Evolutionary conservation across 2,888 invertebrate genomes (phyloP).

Genomic region (Oscheius myriophilus): DNA sequence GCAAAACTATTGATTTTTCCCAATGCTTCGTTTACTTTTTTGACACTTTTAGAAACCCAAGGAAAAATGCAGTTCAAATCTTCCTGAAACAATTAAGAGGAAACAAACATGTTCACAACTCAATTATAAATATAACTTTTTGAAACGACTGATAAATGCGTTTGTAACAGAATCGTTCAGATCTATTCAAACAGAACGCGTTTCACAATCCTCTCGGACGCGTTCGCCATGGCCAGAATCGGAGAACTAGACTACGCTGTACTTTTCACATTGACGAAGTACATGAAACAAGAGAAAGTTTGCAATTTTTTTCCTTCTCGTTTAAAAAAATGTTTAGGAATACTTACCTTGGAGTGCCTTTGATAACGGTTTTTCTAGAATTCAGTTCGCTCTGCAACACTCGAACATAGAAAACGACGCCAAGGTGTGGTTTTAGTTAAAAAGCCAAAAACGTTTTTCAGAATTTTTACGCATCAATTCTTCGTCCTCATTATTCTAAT

Average conservation of each 20-base stretch:
- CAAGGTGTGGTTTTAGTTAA: not conserved
- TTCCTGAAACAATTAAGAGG: too few relatives aligned
- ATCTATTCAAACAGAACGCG: constrained; percentile 6
- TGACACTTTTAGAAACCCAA: too few relatives aligned
- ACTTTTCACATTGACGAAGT: constrained; percentile 35
- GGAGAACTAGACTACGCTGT: constrained; percentile 40
- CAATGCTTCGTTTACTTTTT: too few relatives aligned
- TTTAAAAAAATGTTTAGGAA: not conserved
- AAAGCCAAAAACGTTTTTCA: not conserved
- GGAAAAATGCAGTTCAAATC: too few relatives aligned
- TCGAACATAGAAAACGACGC: not conserved
- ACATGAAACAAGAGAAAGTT: constrained; percentile 36
- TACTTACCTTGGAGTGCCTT: not conserved
- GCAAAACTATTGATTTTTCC: too few relatives aligned
- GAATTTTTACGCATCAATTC: constrained; percentile 1
- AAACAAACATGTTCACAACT: too few relatives aligned
- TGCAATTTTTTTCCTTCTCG: too few relatives aligned
- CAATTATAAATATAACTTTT: too few relatives aligned
- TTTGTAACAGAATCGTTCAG: too few relatives aligned
- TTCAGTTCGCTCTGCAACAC: not conserved
- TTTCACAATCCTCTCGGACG: constrained; percentile 35
- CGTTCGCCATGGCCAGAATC: constrained; percentile 40
- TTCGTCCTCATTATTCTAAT: not conserved
- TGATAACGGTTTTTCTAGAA: not conserved
- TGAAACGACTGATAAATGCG: too few relatives aligned